These are phyloP conservation scores for Monopterus albus DNA, from an alignment of 2,113 vertebrate species.

Conservation along the genomic window DNA sequence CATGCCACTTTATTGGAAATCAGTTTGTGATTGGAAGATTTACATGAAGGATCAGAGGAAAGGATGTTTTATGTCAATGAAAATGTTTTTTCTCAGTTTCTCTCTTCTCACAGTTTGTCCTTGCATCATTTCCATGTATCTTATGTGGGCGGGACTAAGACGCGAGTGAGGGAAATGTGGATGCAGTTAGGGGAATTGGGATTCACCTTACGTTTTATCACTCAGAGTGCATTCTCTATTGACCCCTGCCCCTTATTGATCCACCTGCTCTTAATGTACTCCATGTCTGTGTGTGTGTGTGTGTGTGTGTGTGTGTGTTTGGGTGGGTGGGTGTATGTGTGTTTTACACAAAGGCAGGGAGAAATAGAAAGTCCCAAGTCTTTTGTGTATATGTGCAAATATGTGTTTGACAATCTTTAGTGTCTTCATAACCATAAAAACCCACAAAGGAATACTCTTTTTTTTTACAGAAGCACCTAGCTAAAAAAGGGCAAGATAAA, in stretches of 20 bases:
- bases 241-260: conserved; percentile 63
- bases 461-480: conserved; percentile 34
- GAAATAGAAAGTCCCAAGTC: conserved; percentile 21
- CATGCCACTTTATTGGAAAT: no score
- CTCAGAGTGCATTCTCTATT: conserved; percentile 61
- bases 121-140: no score
- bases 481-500: conserved; percentile 18
- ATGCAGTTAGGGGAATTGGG: no score
- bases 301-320: conserved; percentile 8
- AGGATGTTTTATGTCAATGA: no score
- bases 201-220: conserved; percentile 55
- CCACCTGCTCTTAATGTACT: conserved; percentile 60
- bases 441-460: conserved; percentile 33
- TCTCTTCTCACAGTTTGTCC: no score
- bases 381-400: conserved; percentile 8
- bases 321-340: no score
- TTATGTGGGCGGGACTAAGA: no score
- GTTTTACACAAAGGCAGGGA: not conserved
- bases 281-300: not conserved
- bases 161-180: no score
- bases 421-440: conserved; percentile 36
- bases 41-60: no score
- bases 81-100: no score
- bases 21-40: no score
- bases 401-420: conserved; percentile 34